A percentile compares a stretch with the other conserved stretches of the same genome.
Conservation (phyloP, 2,888 invertebrate genomes). For the Teinopalpus imperialis region DNA sequence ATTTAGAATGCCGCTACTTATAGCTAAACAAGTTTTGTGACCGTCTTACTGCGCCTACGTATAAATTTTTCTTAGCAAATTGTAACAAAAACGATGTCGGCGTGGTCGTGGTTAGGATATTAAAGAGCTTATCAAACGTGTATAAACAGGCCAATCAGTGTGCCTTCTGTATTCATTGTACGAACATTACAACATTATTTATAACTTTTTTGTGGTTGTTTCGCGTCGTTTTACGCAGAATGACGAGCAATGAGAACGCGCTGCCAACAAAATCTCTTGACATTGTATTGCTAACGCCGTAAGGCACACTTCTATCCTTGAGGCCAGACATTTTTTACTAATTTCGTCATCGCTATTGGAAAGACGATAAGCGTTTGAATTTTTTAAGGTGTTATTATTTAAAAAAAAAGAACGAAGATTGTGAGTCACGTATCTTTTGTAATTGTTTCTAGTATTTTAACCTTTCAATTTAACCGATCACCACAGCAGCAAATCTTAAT, state of each 20-base stretch:
- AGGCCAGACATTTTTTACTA: constrained; percentile 49
- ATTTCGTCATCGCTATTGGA: constrained; percentile 46
- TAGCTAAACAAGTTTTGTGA: constrained; percentile 6
- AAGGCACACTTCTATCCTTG: constrained; percentile 41
- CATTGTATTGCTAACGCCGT: constrained; percentile 59
- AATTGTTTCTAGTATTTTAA: background rate
- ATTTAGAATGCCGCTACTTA: constrained; percentile 7
- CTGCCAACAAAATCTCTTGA: constrained; percentile 62
- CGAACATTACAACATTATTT: constrained; percentile 58
- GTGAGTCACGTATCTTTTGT: background rate
- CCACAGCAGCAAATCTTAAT: no score
- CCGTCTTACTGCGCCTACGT: constrained; percentile 10
- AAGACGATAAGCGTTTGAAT: constrained; percentile 22
- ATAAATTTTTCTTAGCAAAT: background rate
- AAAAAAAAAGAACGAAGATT: background rate
- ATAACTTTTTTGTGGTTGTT: constrained; percentile 41
- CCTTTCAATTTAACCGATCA: no score
- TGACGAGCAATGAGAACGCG: constrained; percentile 3
- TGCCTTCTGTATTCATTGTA: constrained; percentile 38
- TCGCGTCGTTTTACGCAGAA: constrained; percentile 9
- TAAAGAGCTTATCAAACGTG: constrained; percentile 36
- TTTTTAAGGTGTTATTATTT: background rate
- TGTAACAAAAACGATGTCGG: constrained; percentile 6
- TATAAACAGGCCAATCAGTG: constrained; percentile 48
- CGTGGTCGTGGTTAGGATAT: constrained; percentile 16